A percentile compares a stretch with the other conserved stretches of the same genome.
phyloP scores from a whole-genome alignment of 1,140 invertebrate genomes.

The Theocolax elegans region DNA sequence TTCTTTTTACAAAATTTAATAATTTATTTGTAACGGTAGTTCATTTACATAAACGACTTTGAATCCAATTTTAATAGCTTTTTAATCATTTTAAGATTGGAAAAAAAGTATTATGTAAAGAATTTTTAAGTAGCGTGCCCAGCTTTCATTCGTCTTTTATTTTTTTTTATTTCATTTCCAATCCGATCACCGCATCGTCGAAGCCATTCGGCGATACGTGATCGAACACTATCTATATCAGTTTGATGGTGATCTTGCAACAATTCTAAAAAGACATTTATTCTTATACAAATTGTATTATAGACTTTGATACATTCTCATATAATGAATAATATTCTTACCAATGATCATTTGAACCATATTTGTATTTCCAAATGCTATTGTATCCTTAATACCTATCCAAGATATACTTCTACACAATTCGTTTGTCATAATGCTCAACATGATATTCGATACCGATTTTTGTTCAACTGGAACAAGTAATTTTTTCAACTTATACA shows the following conservation, averaged over 20 bases:
- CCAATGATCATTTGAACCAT: constrained; percentile 22
- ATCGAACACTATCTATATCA: constrained; percentile 14
- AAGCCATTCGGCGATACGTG: constrained; percentile 25
- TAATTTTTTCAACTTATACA: constrained; percentile 17
- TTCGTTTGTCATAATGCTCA: constrained; percentile 29
- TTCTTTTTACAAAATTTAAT: no score
- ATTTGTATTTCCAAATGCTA: constrained; percentile 20
- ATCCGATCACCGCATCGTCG: constrained; percentile 34
- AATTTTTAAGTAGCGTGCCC: neutral
- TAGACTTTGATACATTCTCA: no score
- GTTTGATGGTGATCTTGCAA: constrained; percentile 17
- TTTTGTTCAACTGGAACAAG: constrained; percentile 18
- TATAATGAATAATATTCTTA: neutral
- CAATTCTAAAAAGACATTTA: constrained; percentile 22
- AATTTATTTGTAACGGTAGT: no score
- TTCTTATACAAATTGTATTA: no score
- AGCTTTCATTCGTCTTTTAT: constrained; percentile 2
- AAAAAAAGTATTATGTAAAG: neutral
- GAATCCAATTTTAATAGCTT: no score
- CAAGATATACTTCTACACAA: constrained; percentile 21
- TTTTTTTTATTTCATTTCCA: constrained; percentile 18
- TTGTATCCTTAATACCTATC: constrained; percentile 28
- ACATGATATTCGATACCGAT: constrained; percentile 26
- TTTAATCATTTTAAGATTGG: neutral
- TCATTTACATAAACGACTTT: no score